These are phyloP conservation scores for Stenotaenia linearis DNA, from an alignment of 2,888 invertebrate species.

Conservation along the genomic window DNA sequence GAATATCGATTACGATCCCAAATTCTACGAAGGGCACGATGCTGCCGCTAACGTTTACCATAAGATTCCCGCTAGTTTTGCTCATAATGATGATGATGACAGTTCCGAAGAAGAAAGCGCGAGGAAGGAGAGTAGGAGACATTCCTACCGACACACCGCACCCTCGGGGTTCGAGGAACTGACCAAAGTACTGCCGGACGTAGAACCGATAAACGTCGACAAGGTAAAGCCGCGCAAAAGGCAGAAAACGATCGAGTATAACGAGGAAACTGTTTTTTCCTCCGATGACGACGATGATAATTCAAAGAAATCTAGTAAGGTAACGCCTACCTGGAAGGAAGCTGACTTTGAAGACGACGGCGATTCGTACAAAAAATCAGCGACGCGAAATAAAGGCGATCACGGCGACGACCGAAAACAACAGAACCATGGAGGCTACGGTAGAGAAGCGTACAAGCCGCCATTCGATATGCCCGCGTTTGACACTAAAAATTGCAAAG, in stretches of 20 bases:
- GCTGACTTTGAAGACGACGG: not conserved
- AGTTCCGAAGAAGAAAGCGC: not conserved
- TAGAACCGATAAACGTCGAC: not conserved
- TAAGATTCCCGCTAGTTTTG: not conserved
- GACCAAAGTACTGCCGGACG: not conserved
- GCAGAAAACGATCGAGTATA: slow-evolving; percentile 3
- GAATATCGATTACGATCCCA: not conserved
- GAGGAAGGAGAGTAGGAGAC: not conserved
- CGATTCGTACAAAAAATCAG: too few relatives aligned
- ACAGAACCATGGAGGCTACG: not conserved
- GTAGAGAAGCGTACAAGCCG: not conserved
- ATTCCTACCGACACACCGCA: not conserved
- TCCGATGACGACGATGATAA: slow-evolving; percentile 1
- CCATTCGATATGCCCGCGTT: slow-evolving; percentile 15
- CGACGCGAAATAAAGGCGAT: not conserved
- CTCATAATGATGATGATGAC: not conserved
- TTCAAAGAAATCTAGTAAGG: not conserved
- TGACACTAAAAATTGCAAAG: slow-evolving; percentile 28
- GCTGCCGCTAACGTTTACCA: slow-evolving; percentile 6
- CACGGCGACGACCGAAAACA: not conserved
- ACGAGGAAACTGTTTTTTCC: not conserved
- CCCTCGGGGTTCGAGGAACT: not conserved
- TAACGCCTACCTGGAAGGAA: not conserved
- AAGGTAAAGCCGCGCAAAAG: not conserved
- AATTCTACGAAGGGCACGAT: slow-evolving; percentile 3